phyloP scores from a whole-genome alignment of 2,113 vertebrate species.

The Campylomormyrus numenius region DNA sequence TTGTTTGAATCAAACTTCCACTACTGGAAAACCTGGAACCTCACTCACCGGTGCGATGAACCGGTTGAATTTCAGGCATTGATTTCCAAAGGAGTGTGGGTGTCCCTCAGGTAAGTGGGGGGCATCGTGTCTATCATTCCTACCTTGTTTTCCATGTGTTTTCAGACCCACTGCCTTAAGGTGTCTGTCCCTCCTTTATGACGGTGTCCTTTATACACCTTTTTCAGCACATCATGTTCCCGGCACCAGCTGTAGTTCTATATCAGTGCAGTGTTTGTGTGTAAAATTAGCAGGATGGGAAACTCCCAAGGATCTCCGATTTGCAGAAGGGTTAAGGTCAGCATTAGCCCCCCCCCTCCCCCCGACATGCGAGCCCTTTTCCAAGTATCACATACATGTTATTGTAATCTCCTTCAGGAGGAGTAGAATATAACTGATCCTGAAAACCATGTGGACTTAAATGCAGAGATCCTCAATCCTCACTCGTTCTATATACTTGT shows the following conservation, averaged over 20 bases:
- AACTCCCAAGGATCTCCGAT: background rate
- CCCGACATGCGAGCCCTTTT: background rate
- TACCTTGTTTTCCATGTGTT: conserved; percentile 10
- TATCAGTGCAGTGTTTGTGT: background rate
- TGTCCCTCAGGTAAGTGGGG: conserved; percentile 93
- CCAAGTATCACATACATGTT: background rate
- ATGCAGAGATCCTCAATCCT: background rate
- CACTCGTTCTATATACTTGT: background rate
- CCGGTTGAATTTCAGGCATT: conserved; percentile 65
- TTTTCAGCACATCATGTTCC: background rate
- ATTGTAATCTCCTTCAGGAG: background rate
- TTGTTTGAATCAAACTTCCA: background rate
- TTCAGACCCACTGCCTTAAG: background rate
- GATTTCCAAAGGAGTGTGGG: conserved; percentile 98
- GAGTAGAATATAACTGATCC: background rate
- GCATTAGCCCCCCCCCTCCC: background rate
- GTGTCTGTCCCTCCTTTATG: background rate
- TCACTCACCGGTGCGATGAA: background rate
- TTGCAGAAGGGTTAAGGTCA: background rate
- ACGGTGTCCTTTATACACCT: background rate
- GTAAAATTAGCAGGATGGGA: background rate
- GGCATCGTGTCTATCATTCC: conserved; percentile 31
- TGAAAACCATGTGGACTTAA: background rate
- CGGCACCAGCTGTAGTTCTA: background rate
- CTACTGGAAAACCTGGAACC: background rate